These are phyloP conservation scores for Celastrina argiolus DNA, from an alignment of 2,888 invertebrate genomes.

Conservation along the genomic window DNA sequence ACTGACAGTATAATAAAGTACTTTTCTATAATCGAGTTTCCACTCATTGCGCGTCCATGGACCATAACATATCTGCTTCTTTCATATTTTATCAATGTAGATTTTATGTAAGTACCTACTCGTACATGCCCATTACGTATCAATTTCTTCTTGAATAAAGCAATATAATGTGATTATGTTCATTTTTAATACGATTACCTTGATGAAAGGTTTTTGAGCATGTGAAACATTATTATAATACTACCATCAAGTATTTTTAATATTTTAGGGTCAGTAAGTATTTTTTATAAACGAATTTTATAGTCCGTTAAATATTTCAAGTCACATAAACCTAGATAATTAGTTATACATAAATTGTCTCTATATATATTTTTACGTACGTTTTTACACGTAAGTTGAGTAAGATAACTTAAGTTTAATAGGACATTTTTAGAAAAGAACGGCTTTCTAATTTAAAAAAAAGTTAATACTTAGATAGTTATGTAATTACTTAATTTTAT, in stretches of 20 bases:
- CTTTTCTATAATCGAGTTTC: not conserved
- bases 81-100: not conserved
- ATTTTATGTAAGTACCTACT: not conserved
- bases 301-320: not conserved
- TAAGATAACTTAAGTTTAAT: too few relatives aligned
- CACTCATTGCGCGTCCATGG: not conserved
- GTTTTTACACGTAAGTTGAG: too few relatives aligned
- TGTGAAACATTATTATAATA: not conserved
- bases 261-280: not conserved
- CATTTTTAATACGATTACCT: conserved; percentile 1
- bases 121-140: conserved; percentile 22
- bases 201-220: not conserved
- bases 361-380: too few relatives aligned
- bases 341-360: too few relatives aligned
- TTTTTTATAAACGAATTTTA: not conserved
- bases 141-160: conserved; percentile 19
- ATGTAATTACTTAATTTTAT: too few relatives aligned
- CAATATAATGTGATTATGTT: not conserved
- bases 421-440: too few relatives aligned
- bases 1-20: too few relatives aligned
- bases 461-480: too few relatives aligned
- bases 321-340: too few relatives aligned
- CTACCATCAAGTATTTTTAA: not conserved
- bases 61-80: not conserved
- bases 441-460: too few relatives aligned